Conservation (phyloP, 2,888 invertebrate genomes). For the Nymphalis urticae region DNA sequence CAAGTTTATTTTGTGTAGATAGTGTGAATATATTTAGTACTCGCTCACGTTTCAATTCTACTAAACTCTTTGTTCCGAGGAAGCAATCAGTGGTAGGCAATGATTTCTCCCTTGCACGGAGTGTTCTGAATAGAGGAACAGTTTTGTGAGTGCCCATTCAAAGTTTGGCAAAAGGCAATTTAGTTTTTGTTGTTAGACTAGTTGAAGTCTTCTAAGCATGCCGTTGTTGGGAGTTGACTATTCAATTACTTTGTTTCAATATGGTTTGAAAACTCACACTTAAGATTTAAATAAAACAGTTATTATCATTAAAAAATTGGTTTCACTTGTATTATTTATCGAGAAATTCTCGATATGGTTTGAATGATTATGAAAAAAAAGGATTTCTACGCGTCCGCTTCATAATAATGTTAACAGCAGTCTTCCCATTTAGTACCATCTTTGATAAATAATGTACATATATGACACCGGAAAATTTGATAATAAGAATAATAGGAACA, state of each 20-base stretch:
- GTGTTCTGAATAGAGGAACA: constrained; percentile 32
- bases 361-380: too few species aligned
- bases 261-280: not conserved
- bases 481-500: too few species aligned
- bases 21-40: not conserved
- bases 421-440: too few species aligned
- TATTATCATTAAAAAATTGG: too few species aligned
- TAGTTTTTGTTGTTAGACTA: constrained; percentile 33
- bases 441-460: too few species aligned
- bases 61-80: not conserved
- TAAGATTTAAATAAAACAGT: too few species aligned
- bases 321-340: too few species aligned
- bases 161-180: constrained; percentile 38
- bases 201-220: constrained; percentile 18
- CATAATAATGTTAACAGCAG: too few species aligned
- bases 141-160: constrained; percentile 28
- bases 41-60: constrained; percentile 1
- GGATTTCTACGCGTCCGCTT: too few species aligned
- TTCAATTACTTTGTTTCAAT: not conserved
- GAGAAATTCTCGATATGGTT: too few species aligned
- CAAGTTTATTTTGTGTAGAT: too few species aligned
- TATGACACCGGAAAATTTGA: too few species aligned
- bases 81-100: constrained; percentile 23
- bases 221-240: constrained; percentile 11
- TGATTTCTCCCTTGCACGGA: constrained; percentile 32